These are phyloP conservation scores for Carassius gibelio DNA, from an alignment of 2,113 vertebrate genomes.

Conservation along the genomic window DNA sequence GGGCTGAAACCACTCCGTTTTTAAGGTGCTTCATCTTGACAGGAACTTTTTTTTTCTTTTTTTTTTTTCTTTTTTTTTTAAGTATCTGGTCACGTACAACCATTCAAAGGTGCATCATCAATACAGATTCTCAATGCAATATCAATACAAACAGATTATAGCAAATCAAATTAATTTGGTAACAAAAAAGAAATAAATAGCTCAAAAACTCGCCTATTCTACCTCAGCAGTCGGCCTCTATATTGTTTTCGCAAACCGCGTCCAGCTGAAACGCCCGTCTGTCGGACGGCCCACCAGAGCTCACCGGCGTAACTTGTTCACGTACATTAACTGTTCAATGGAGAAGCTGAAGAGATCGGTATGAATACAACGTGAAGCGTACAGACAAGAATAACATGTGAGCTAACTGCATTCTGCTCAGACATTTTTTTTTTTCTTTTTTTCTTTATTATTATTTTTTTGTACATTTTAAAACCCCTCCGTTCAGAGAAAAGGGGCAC, in stretches of 20 bases:
- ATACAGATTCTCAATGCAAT: conserved; percentile 46
- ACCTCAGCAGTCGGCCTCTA: conserved; percentile 51
- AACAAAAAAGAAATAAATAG: conserved; percentile 62
- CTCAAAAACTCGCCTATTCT: conserved; percentile 61
- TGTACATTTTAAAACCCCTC: conserved; percentile 67
- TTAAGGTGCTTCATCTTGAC: conserved; percentile 74
- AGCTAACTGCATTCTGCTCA: conserved; percentile 73
- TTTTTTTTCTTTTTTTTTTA: no score
- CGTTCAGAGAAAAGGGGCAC: conserved; percentile 68
- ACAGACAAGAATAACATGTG: conserved; percentile 71
- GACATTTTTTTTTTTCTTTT: conserved; percentile 62
- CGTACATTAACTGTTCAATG: conserved; percentile 74
- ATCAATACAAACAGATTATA: conserved; percentile 52
- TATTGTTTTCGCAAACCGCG: conserved; percentile 3
- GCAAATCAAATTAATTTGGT: conserved; percentile 44
- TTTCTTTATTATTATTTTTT: conserved; percentile 25
- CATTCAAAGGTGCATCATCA: conserved; percentile 67
- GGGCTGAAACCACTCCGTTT: conserved; percentile 59
- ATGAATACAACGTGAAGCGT: conserved; percentile 71
- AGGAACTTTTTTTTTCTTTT: background rate
- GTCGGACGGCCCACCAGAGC: conserved; percentile 70
- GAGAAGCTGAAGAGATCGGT: conserved; percentile 74
- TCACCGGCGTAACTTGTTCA: conserved; percentile 70
- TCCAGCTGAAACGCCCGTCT: conserved; percentile 39
- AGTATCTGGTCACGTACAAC: conserved; percentile 67